These are phyloP conservation scores for Pogonognathellus flavescens DNA, from an alignment of 1,140 invertebrate species.

Conservation along the genomic window DNA sequence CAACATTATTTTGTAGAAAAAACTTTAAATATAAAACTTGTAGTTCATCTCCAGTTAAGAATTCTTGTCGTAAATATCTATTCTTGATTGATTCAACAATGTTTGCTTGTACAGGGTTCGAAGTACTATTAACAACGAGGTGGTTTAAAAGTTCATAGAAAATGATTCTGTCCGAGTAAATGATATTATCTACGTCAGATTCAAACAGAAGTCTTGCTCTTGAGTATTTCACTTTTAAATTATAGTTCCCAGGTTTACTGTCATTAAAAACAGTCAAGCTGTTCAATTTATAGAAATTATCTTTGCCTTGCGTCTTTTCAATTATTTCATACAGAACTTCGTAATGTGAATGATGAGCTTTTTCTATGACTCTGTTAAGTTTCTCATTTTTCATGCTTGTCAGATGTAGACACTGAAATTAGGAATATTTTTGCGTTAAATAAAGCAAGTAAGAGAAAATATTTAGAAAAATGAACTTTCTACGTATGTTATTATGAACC, in stretches of 20 bases:
- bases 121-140: background rate
- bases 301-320: background rate
- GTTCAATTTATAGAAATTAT: background rate
- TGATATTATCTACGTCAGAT: background rate
- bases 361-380: background rate
- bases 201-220: background rate
- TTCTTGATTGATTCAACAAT: background rate
- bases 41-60: background rate
- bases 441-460: no score
- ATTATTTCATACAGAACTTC: constrained; percentile 38
- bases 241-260: background rate
- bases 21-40: constrained; percentile 14
- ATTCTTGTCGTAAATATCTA: background rate
- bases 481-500: constrained; percentile 69
- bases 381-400: background rate
- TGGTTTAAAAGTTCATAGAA: background rate
- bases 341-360: background rate
- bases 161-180: background rate
- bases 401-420: constrained; percentile 15
- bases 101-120: background rate
- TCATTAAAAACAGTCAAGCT: background rate
- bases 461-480: background rate
- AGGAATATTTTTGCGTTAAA: no score
- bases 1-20: background rate
- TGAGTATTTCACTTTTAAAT: constrained; percentile 23